Evolutionary conservation across 2,888 invertebrate genomes (phyloP).

Genomic region (Papilio protenor): DNA sequence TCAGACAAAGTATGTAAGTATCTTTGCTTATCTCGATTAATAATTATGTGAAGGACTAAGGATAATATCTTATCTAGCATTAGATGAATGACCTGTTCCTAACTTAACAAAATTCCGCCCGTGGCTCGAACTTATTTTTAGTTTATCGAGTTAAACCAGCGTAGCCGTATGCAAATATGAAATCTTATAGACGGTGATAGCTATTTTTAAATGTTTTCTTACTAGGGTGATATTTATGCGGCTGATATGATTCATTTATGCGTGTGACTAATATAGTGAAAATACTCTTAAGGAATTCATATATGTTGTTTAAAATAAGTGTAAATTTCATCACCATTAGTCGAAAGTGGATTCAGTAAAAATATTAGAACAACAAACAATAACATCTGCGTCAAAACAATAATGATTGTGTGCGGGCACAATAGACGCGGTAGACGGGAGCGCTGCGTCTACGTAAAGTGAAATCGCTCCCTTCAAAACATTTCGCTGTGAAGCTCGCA

Average conservation of each 20-base stretch:
- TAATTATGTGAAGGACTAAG: not conserved
- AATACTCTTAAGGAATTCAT: no score
- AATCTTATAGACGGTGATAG: conserved; percentile 42
- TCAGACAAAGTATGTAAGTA: no score
- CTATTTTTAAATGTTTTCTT: conserved; percentile 60
- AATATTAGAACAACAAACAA: conserved; percentile 76
- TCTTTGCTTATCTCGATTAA: not conserved
- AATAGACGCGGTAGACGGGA: conserved; percentile 72
- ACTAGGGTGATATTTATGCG: conserved; percentile 19
- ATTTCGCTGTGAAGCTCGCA: conserved; percentile 70
- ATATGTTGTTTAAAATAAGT: conserved; percentile 62
- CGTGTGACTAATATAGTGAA: not conserved
- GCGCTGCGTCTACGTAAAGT: conserved; percentile 71
- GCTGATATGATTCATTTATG: no score
- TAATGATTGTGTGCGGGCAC: conserved; percentile 80
- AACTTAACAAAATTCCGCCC: not conserved
- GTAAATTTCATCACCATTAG: conserved; percentile 81
- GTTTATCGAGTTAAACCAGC: not conserved
- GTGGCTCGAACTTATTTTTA: not conserved
- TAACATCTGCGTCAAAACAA: conserved; percentile 77
- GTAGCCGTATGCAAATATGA: not conserved
- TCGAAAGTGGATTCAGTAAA: conserved; percentile 73
- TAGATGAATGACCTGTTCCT: not conserved
- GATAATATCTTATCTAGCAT: not conserved
- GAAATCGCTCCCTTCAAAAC: conserved; percentile 84